Conservation (phyloP, 2,113 vertebrate genomes). For the Rhineura floridana region DNA sequence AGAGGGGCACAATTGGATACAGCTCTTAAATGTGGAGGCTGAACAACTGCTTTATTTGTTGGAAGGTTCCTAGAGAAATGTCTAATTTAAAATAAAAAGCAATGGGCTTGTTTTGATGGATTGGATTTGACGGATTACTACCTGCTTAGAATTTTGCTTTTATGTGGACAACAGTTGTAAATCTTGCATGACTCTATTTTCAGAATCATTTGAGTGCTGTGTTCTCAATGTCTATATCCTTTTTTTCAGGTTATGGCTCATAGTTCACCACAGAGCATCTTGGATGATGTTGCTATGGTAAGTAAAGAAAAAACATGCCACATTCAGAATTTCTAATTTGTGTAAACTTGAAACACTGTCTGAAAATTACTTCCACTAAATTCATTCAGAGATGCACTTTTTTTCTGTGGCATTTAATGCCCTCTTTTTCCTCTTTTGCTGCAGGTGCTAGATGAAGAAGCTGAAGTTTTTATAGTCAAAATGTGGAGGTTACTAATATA, state of each 20-base stretch:
- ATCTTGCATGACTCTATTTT: not conserved
- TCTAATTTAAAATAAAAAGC: not conserved
- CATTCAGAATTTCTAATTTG: not conserved
- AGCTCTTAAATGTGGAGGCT: no score
- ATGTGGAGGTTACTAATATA: slow-evolving; percentile 99
- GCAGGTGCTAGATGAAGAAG: slow-evolving; percentile 98
- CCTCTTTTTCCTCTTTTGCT: slow-evolving; percentile 2
- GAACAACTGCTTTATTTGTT: not conserved
- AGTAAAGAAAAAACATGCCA: slow-evolving; percentile 65
- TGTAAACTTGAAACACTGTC: not conserved
- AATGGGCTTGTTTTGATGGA: not conserved
- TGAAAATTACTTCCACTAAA: not conserved
- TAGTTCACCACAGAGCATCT: slow-evolving; percentile 94
- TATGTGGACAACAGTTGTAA: not conserved
- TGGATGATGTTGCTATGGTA: slow-evolving; percentile 99
- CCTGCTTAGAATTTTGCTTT: not conserved
- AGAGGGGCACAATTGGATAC: no score
- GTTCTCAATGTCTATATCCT: slow-evolving; percentile 21
- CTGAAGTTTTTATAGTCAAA: slow-evolving; percentile 99
- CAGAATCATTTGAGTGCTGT: not conserved
- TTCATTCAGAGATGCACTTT: not conserved
- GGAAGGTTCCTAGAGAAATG: not conserved
- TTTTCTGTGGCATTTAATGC: not conserved
- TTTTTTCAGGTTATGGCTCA: slow-evolving; percentile 95
- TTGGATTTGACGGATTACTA: not conserved